phyloP scores from a whole-genome alignment of 2,113 vertebrate genomes.

The Barbus barbus region DNA sequence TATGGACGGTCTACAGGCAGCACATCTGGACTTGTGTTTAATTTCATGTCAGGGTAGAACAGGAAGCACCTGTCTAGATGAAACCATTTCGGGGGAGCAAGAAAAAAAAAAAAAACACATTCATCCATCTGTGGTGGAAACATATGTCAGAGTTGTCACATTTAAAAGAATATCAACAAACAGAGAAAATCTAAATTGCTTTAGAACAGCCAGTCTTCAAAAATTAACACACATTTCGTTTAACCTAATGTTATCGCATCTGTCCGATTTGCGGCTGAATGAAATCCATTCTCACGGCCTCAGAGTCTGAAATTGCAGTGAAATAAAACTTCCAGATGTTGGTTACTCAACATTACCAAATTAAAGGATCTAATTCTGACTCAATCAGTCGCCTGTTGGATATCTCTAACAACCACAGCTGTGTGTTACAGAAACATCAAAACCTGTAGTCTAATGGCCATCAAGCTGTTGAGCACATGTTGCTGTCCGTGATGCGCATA shows the following conservation, averaged over 20 bases:
- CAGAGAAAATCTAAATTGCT: conserved; percentile 84
- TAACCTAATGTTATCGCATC: conserved; percentile 82
- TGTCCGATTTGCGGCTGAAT: conserved; percentile 81
- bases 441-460: conserved; percentile 21
- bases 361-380: conserved; percentile 80
- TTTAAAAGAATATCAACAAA: conserved; percentile 93
- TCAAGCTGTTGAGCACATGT: conserved; percentile 20
- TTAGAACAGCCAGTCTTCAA: conserved; percentile 79
- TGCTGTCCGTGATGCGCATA: background rate
- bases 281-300: conserved; percentile 71
- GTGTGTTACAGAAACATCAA: conserved; percentile 41
- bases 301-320: conserved; percentile 72
- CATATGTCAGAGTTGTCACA: conserved; percentile 85
- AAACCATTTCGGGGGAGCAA: conserved; percentile 77
- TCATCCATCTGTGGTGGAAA: conserved; percentile 95
- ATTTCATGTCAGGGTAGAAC: conserved; percentile 92
- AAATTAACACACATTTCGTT: conserved; percentile 89
- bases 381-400: conserved; percentile 67
- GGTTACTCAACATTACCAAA: conserved; percentile 81
- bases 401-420: conserved; percentile 50
- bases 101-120: conserved; percentile 77
- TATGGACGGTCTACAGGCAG: conserved; percentile 79
- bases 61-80: conserved; percentile 99
- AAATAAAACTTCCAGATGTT: conserved; percentile 88
- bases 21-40: conserved; percentile 97